Evolutionary conservation across 1,140 invertebrate species (phyloP).

Genomic region (Brachionus koreanus): DNA sequence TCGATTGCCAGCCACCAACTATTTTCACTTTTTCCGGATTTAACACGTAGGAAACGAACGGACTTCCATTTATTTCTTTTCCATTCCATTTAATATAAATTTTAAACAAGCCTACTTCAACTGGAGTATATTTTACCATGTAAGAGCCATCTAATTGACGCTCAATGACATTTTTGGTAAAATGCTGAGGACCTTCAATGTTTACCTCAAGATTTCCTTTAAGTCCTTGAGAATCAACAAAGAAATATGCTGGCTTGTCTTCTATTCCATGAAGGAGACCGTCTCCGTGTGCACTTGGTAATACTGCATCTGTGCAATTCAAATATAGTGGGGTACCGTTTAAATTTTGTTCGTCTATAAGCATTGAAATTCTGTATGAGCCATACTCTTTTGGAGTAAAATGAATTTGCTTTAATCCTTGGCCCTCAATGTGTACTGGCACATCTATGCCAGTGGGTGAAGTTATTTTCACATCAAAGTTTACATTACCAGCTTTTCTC

Average conservation of each 20-base stretch:
- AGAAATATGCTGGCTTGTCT: conserved; percentile 56
- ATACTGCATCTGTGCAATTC: conserved; percentile 38
- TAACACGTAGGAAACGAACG: conserved; percentile 70
- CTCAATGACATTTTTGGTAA: conserved; percentile 63
- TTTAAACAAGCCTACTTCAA: conserved; percentile 70
- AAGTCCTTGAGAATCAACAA: conserved; percentile 56
- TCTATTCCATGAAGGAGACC: conserved; percentile 54
- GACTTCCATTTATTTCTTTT: conserved; percentile 62
- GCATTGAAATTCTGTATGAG: background rate
- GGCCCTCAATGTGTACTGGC: background rate
- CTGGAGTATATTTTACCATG: conserved; percentile 67
- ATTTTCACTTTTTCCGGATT: conserved; percentile 66
- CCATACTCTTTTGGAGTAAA: conserved; percentile 2
- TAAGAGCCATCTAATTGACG: conserved; percentile 63
- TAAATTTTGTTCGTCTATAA: conserved; percentile 3
- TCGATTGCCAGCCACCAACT: conserved; percentile 68
- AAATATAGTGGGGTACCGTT: conserved; percentile 42
- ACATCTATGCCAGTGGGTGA: conserved; percentile 8
- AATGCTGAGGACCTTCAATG: conserved; percentile 64
- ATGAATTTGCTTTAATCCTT: background rate
- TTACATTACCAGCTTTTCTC: background rate
- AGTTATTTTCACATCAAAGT: conserved; percentile 20
- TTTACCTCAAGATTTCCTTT: conserved; percentile 45
- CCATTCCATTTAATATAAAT: conserved; percentile 69
- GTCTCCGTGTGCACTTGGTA: conserved; percentile 56